Conservation (phyloP, 2,113 vertebrate species). For the Bos javanicus region DNA sequence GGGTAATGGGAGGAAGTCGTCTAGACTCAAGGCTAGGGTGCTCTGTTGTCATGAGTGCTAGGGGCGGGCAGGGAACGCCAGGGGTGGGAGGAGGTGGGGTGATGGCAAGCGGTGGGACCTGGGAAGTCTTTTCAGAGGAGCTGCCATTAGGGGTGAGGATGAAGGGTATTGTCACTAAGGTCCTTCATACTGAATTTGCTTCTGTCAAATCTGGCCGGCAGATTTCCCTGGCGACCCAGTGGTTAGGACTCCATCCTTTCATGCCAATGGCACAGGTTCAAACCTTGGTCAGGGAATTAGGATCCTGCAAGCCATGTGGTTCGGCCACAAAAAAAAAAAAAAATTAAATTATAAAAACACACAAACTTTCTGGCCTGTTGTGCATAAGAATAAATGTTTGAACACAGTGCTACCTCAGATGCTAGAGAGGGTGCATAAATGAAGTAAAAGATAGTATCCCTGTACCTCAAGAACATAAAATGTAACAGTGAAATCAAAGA, state of each 20-base stretch:
- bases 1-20: rapidly evolving
- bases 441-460: background rate
- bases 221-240: background rate
- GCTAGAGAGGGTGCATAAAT: background rate
- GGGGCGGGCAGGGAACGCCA: background rate
- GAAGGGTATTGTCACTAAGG: background rate
- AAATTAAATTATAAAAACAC: background rate
- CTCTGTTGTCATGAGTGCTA: background rate
- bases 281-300: background rate
- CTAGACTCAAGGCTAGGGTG: background rate
- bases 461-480: background rate
- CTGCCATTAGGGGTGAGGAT: background rate
- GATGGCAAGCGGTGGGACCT: background rate
- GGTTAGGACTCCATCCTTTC: background rate
- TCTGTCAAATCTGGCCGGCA: background rate
- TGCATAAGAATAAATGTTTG: background rate
- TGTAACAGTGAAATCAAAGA: background rate
- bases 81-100: background rate
- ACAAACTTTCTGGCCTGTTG: background rate
- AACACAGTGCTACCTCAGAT: background rate
- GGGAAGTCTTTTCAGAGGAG: background rate
- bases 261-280: background rate
- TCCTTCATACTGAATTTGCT: background rate
- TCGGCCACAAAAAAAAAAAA: background rate
- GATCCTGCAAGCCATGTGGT: background rate